These are phyloP conservation scores for Falco cherrug DNA, from an alignment of 2,797 vertebrate genomes.

Conservation along the genomic window DNA sequence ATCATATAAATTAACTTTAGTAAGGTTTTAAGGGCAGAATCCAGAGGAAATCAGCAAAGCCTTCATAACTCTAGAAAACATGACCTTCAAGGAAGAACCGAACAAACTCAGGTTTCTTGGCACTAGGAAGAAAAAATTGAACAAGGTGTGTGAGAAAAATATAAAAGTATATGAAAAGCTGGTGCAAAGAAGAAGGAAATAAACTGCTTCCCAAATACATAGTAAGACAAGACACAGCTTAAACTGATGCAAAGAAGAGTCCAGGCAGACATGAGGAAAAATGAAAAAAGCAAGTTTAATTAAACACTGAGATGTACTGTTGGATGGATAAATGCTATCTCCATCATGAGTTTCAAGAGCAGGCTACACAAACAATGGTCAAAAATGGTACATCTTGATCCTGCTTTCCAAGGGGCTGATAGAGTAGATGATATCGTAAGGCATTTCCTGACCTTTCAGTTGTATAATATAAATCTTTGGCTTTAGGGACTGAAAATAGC, in stretches of 20 bases:
- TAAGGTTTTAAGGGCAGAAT: neutral
- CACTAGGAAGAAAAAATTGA: neutral
- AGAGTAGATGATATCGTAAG: neutral
- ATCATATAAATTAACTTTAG: neutral
- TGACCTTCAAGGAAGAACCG: neutral
- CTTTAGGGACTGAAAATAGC: neutral
- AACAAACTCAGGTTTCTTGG: neutral
- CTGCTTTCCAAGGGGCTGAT: neutral
- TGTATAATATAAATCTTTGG: neutral
- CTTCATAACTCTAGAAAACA: neutral
- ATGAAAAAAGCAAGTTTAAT: neutral
- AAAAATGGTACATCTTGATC: neutral
- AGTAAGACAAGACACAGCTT: neutral
- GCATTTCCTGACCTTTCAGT: neutral
- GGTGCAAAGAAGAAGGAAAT: neutral
- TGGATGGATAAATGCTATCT: neutral
- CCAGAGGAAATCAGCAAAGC: neutral
- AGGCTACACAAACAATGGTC: neutral
- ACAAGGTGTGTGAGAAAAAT: neutral
- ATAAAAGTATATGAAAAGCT: neutral
- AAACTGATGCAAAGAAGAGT: neutral
- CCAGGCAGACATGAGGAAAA: neutral
- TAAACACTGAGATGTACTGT: neutral
- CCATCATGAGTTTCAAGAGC: neutral
- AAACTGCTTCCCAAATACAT: neutral